These are phyloP conservation scores for Pandemis cinnamomeana DNA, from an alignment of 2,888 invertebrate genomes.

Conservation along the genomic window DNA sequence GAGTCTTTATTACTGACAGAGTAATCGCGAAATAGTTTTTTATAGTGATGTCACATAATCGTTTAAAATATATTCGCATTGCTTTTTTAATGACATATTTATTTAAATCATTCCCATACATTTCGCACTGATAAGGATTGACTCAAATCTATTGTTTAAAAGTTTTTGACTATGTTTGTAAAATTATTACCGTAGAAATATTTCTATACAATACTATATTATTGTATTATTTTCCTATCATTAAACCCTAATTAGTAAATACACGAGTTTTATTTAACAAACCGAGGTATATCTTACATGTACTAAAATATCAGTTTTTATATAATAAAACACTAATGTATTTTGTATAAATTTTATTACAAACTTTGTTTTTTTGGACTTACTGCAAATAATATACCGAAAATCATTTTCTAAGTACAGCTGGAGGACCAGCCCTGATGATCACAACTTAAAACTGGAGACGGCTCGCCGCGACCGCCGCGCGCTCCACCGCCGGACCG, in stretches of 20 bases:
- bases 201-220: constrained; percentile 79
- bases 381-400: constrained; percentile 81
- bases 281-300: not conserved
- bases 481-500: not conserved
- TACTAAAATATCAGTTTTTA: constrained; percentile 7
- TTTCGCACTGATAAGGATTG: constrained; percentile 56
- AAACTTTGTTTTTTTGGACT: constrained; percentile 78
- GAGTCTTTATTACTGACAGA: constrained; percentile 50
- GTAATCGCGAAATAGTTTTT: constrained; percentile 61
- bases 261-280: constrained; percentile 36
- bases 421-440: constrained; percentile 68
- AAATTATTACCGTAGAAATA: constrained; percentile 77
- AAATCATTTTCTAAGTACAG: constrained; percentile 71
- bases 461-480: constrained; percentile 60
- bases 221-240: constrained; percentile 82
- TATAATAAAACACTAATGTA: constrained; percentile 56
- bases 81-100: constrained; percentile 72
- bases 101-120: constrained; percentile 78
- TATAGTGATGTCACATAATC: constrained; percentile 54
- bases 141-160: constrained; percentile 60
- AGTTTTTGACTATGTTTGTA: constrained; percentile 63
- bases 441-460: constrained; percentile 64
- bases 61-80: constrained; percentile 59
- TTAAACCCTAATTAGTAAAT: constrained; percentile 68
- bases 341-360: constrained; percentile 83